phyloP scores from a whole-genome alignment of 2,888 invertebrate genomes.

The Drosophila koepferae region DNA sequence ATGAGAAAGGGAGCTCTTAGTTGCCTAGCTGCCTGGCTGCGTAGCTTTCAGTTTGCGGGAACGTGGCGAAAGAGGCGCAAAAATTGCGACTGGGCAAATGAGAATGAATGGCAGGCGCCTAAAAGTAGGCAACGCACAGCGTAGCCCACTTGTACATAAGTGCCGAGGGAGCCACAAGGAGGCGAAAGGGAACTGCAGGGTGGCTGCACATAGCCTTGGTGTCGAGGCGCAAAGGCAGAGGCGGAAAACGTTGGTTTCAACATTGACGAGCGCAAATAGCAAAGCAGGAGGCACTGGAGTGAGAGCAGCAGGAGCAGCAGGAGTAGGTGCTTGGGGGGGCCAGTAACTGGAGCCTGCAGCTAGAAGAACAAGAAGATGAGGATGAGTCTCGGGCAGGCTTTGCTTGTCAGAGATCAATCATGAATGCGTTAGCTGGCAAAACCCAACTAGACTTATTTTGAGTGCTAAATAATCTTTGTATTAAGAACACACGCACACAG shows the following conservation, averaged over 20 bases:
- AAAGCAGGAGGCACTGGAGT: constrained; percentile 12
- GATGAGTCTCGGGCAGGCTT: background rate
- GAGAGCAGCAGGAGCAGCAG: constrained; percentile 8
- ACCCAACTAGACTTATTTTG: constrained; percentile 36
- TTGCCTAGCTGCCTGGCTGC: background rate
- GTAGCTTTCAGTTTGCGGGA: constrained; percentile 9
- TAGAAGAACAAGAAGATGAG: constrained; percentile 22
- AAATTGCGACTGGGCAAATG: constrained; percentile 63
- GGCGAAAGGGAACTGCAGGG: background rate
- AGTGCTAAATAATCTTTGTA: constrained; percentile 58
- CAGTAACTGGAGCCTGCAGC: constrained; percentile 10
- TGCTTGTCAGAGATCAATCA: constrained; percentile 54
- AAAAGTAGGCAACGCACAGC: constrained; percentile 69
- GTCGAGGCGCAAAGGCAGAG: constrained; percentile 9
- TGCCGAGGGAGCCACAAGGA: constrained; percentile 14
- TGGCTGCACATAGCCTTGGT: background rate
- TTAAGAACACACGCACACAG: constrained; percentile 3
- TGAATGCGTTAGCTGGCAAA: constrained; percentile 33
- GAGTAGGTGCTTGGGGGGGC: background rate
- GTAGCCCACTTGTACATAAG: constrained; percentile 64
- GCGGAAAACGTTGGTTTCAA: constrained; percentile 33
- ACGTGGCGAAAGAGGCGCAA: constrained; percentile 54
- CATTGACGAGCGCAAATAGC: constrained; percentile 16
- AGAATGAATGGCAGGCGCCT: constrained; percentile 73
- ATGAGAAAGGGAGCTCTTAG: background rate